Conservation (phyloP, 2,113 vertebrate genomes). For the Vulpes vulpes region DNA sequence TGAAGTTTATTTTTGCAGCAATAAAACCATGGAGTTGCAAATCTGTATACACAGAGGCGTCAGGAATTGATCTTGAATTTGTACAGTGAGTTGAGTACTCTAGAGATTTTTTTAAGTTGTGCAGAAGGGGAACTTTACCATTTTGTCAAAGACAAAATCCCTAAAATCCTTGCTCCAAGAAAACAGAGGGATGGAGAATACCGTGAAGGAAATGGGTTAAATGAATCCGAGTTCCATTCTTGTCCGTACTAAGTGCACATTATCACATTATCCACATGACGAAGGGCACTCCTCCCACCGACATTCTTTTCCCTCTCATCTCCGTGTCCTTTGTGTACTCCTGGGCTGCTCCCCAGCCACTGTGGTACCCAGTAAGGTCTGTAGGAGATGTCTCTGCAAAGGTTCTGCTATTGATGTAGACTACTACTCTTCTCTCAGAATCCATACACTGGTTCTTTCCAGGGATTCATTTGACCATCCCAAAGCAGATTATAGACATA, state of each 20-base stretch:
- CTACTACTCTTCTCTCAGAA: background rate
- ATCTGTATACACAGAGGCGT: background rate
- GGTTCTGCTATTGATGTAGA: background rate
- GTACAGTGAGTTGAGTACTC: background rate
- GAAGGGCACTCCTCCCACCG: background rate
- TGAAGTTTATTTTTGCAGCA: conserved; percentile 19
- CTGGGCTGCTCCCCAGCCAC: background rate
- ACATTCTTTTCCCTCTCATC: background rate
- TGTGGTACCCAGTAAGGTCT: accelerated
- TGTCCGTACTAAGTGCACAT: background rate
- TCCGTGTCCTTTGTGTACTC: accelerated
- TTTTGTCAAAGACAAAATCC: background rate
- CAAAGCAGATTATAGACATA: conserved; percentile 11
- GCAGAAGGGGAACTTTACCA: background rate
- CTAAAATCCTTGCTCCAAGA: background rate
- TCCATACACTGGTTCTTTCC: background rate
- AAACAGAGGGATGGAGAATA: background rate
- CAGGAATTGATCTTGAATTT: background rate
- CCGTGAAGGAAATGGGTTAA: background rate
- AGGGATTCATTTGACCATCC: conserved; percentile 60
- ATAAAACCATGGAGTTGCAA: background rate
- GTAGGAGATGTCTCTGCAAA: background rate
- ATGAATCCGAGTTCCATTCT: background rate
- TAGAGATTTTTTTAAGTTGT: background rate
- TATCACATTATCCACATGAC: accelerated